These are phyloP conservation scores for Bruchidius siliquastri DNA, from an alignment of 2,888 invertebrate genomes.

Conservation along the genomic window DNA sequence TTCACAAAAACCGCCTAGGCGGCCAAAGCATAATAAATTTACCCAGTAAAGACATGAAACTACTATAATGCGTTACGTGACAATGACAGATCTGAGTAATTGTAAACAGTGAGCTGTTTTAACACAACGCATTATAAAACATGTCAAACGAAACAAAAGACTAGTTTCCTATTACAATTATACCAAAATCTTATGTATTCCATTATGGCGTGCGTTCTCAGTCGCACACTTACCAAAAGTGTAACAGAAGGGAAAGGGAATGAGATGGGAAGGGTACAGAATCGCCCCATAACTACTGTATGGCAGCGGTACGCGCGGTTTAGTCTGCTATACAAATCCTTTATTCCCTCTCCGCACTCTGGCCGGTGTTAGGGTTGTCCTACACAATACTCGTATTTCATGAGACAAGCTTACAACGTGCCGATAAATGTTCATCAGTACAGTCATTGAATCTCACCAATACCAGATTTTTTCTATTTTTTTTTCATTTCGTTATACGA, in stretches of 20 bases:
- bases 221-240: neutral
- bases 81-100: no score
- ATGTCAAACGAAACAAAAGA: neutral
- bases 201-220: neutral
- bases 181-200: neutral
- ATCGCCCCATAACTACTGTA: neutral
- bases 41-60: no score
- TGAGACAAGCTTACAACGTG: no score
- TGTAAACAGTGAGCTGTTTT: no score
- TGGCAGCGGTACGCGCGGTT: neutral
- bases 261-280: neutral
- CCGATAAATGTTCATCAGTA: no score
- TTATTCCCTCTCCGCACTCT: neutral
- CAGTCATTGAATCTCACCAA: no score
- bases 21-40: no score
- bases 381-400: neutral
- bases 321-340: neutral
- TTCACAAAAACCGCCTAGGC: no score
- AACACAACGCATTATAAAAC: neutral
- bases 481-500: no score
- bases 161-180: neutral
- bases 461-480: no score
- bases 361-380: neutral
- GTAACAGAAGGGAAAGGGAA: neutral
- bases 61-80: no score